Percentiles rank a stretch among this genome's conserved stretches.
phyloP scores from a whole-genome alignment of 2,888 invertebrate genomes.

The Andrena marginata region DNA sequence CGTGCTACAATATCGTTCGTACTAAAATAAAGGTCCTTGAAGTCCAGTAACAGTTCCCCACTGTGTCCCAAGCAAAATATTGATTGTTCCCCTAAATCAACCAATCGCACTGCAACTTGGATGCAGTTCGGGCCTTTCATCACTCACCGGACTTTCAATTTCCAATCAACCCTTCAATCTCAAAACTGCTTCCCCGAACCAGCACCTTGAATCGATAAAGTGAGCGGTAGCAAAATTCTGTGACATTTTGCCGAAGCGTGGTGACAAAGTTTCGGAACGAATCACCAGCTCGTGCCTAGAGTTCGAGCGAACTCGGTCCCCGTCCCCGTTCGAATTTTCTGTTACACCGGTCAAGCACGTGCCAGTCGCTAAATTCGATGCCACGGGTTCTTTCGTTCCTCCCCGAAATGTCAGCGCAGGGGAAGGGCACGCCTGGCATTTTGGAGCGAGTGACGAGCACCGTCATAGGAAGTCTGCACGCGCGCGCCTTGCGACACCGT shows the following conservation, averaged over 20 bases:
- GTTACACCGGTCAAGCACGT: neutral
- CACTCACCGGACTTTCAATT: neutral
- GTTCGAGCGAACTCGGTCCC: too few species aligned
- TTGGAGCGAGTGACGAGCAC: slow-evolving; percentile 54
- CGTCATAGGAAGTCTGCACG: slow-evolving; percentile 42
- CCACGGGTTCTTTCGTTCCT: neutral
- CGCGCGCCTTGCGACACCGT: slow-evolving; percentile 59
- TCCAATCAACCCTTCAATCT: neutral
- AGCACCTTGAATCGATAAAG: neutral
- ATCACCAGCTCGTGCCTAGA: too few species aligned
- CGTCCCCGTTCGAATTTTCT: too few species aligned
- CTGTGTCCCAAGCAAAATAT: too few species aligned
- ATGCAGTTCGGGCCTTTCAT: neutral
- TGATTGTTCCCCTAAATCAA: too few species aligned
- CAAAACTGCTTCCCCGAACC: too few species aligned
- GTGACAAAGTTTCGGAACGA: too few species aligned
- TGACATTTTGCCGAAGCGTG: too few species aligned
- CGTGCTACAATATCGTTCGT: too few species aligned
- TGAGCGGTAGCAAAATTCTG: too few species aligned
- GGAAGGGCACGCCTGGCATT: slow-evolving; percentile 71
- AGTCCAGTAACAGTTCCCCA: too few species aligned
- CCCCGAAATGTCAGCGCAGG: slow-evolving; percentile 66
- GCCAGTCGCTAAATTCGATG: slow-evolving; percentile 2
- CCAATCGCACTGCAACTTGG: neutral
- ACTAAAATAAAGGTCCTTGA: too few species aligned